Base-by-base conservation (phyloP, 1,140 invertebrate species). In the Lutraria rhynchaena region DNA sequence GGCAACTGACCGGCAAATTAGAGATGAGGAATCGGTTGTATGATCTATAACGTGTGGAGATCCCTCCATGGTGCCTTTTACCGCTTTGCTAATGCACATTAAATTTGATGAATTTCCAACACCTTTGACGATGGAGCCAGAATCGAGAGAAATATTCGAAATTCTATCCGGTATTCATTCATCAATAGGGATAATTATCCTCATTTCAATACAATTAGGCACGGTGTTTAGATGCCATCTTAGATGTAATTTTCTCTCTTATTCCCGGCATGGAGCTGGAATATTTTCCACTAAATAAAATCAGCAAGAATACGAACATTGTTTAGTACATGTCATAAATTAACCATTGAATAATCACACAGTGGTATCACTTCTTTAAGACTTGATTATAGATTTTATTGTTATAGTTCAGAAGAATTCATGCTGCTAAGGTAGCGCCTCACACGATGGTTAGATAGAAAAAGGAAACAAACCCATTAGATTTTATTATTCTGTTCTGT, bases 91-190 rank as follows among this genome's bases (percentile, higher is more conserved):
- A 75, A 75, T 75, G 73, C 73, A 75, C 73, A 75, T 75, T 75
- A 75, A 75, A 75, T 60, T 44, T 75, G 73, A 75, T 75, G 73
- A 75, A 75, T 75, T 61, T 35, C 58, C 73, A 61, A 75, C 73
- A 75, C 73, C 57, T 75, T 49, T 44, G 31, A 22, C 22, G 37
- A 22, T 37, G 27, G 24, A 31, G 44, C 49, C 49, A 31, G 37
- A 71, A 55, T 57, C 35, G 73, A 27, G 73, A 75, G 73, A 75
- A 63, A 75, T 61, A 57, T 33, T 75, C 55, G 73, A 75, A 75
- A 75, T 75, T 60, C 58, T 75, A 75, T 57, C 53, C 58, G 55
- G 27, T 19, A 19, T 61, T 33, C 44, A 24, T 33, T 60, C 73
- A 61, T 75, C 73, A 61, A 63, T 75, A 61, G 58, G 49, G 73